Evolutionary conservation across 2,888 invertebrate species (phyloP).

Genomic region (Aleiodes testaceus): DNA sequence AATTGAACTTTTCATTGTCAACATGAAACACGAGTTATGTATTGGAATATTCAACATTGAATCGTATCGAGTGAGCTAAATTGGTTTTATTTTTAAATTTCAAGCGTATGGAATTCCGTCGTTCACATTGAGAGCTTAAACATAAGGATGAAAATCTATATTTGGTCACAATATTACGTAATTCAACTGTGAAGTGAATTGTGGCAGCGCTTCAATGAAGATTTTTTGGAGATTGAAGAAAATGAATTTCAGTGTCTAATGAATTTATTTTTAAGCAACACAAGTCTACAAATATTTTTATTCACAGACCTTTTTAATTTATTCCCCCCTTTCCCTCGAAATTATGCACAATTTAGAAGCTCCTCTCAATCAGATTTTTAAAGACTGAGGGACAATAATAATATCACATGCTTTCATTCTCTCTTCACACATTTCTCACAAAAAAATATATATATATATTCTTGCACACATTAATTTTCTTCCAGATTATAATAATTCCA

Average conservation of each 20-base stretch:
- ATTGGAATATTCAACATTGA: no score
- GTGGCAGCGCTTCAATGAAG: no score
- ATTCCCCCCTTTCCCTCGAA: not conserved
- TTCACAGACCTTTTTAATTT: not conserved
- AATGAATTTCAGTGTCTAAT: slow-evolving; percentile 30
- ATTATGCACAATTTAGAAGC: slow-evolving; percentile 2
- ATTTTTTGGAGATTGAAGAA: no score
- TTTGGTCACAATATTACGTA: no score
- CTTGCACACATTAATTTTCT: slow-evolving; percentile 8
- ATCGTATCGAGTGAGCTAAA: no score
- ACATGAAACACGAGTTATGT: no score
- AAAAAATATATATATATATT: not conserved
- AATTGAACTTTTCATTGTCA: no score
- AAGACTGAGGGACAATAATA: not conserved
- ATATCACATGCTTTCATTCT: slow-evolving; percentile 7
- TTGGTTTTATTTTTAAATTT: no score
- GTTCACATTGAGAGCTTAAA: no score
- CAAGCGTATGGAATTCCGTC: no score
- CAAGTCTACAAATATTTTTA: slow-evolving; percentile 63
- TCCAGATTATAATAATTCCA: not conserved
- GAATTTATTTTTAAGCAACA: slow-evolving; percentile 69
- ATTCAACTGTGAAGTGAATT: no score
- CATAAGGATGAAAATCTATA: no score
- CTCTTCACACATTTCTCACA: not conserved
- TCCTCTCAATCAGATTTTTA: slow-evolving; percentile 3